Evolutionary conservation across 2,797 vertebrate genomes (phyloP).

Genomic region (Anas bernieri): DNA sequence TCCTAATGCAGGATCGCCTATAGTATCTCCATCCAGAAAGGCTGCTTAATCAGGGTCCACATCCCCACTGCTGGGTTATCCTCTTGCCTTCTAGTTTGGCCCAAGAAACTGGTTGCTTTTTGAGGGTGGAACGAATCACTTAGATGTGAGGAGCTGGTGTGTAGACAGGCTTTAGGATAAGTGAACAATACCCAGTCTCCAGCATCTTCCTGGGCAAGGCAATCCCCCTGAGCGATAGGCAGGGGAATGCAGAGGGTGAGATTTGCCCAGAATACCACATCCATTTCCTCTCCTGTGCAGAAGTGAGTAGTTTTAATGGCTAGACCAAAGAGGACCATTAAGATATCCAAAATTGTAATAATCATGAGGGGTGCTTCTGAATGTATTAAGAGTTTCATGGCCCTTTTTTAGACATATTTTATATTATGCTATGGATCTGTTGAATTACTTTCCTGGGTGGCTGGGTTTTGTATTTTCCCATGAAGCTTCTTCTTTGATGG

Average conservation of each 20-base stretch:
- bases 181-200: neutral
- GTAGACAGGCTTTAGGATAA: neutral
- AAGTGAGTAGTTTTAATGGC: neutral
- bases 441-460: neutral
- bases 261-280: neutral
- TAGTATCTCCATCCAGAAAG: neutral
- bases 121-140: neutral
- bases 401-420: neutral
- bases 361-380: neutral
- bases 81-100: neutral
- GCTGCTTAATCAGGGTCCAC: neutral
- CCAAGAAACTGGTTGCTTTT: neutral
- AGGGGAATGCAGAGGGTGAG: neutral
- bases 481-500: neutral
- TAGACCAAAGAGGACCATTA: neutral
- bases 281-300: neutral
- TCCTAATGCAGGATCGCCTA: neutral
- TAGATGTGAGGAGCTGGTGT: neutral
- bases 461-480: neutral
- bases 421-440: neutral
- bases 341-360: neutral
- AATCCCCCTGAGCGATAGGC: neutral
- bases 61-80: neutral
- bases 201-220: neutral
- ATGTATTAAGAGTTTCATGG: neutral